These are phyloP conservation scores for Clinocottus analis DNA, from an alignment of 2,113 vertebrate species.

Conservation along the genomic window DNA sequence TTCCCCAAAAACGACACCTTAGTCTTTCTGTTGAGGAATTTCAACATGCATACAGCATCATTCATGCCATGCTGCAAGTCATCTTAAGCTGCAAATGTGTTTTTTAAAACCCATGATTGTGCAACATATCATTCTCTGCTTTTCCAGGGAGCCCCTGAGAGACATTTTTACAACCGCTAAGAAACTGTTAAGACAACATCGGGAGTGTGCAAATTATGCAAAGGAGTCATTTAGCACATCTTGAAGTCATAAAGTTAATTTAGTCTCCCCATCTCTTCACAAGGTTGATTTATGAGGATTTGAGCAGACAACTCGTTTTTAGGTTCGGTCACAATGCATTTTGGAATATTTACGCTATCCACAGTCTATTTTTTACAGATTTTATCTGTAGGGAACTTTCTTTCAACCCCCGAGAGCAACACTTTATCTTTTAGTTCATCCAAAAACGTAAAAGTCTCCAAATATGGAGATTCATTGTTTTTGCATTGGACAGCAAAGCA, in stretches of 20 bases:
- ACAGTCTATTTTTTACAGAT: background rate
- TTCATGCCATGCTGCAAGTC: slow-evolving; percentile 60
- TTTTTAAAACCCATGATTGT: slow-evolving; percentile 50
- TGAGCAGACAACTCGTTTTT: background rate
- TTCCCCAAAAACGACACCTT: slow-evolving; percentile 45
- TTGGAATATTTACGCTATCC: background rate
- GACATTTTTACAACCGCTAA: slow-evolving; percentile 25
- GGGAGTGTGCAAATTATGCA: slow-evolving; percentile 37
- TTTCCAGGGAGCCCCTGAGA: slow-evolving; percentile 15
- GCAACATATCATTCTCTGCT: slow-evolving; percentile 30
- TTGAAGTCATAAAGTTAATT: slow-evolving; percentile 7
- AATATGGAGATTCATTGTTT: background rate
- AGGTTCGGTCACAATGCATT: background rate
- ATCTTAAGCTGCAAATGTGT: slow-evolving; percentile 53
- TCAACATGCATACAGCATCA: slow-evolving; percentile 27
- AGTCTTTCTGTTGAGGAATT: slow-evolving; percentile 53
- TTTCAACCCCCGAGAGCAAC: background rate
- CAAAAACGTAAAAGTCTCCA: background rate
- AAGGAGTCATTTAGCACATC: slow-evolving; percentile 5
- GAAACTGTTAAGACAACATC: slow-evolving; percentile 27
- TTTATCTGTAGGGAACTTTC: background rate
- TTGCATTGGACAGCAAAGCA: background rate
- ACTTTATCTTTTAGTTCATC: background rate
- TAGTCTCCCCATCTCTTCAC: background rate
- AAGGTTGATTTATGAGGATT: background rate